Base-by-base conservation (phyloP, 1,140 invertebrate genomes). In the Idris sp. region DNA sequence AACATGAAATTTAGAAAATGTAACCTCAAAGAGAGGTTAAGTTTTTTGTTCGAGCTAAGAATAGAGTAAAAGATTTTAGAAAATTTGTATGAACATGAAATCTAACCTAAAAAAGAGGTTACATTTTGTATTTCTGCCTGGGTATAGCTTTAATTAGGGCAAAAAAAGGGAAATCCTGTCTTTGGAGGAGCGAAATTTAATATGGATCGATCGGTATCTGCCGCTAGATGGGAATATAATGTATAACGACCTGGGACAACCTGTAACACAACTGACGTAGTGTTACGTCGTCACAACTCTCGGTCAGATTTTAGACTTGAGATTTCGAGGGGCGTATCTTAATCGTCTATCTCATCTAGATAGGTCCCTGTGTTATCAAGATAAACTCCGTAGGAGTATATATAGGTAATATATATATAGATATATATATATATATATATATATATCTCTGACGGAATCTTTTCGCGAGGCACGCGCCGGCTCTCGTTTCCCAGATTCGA, bases 311-410 rank as follows among this genome's bases (percentile, higher is more conserved):
- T 82, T 80, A 79, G 77, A 76, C 76, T 79, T 76, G 56, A 80
- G 78, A 81, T 82, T 84, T 82, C 76, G 78, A 80, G 64, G 79
- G 79, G 73, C 80, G 83, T 85, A 87, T 85, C 84, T 86, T 80
- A 81, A 84, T 84, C 83, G 83, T 65, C 76, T 84, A 86, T 87
- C 86, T 86, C 80, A 87, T 86, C 84, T 81, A 85, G 85, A 87
- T 87, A 82, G 77, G 61, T 38, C 13, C 22, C 43, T 59, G 74
- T 69, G 76, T 58, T 80, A 87, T 85, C 84, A 81, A 85, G 85
- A 87, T 87, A 78, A 78, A 78, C 79, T 77, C 67, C 61, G 53
- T 71, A 36, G 25, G 40, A 43, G 54, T 49, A 51, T 61, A 65
- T 76, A 65, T 76, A 76, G 49, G 54, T 35, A 76, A 54, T 72